Base-by-base conservation (phyloP, 2,797 vertebrate species). In the Sebastes taczanowskii region DNA sequence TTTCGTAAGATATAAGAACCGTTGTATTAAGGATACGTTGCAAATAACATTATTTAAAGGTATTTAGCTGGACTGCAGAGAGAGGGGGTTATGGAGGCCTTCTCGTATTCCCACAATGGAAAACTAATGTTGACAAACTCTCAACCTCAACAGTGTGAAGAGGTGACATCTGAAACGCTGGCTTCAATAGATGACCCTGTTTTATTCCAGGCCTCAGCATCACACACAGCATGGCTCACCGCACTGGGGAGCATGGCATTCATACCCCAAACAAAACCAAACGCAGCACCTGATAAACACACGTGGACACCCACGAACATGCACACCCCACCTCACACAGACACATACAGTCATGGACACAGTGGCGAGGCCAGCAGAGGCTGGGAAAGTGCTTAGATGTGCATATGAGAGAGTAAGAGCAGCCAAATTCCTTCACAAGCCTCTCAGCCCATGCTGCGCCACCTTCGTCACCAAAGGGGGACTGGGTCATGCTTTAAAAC, bases 371-470 rank as follows among this genome's bases (percentile, higher is more conserved):
- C 85, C 71, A 65, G 80, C 71, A 71, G 67, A 89, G 80, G 81
- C 80, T 79, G 65, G 29, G 25, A 87, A 87, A 89, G 58, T 74
- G 86, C 92, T 95, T 80, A 92, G 94, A 94, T 92, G 93, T 95
- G 91, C 81, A 94, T 86, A 92, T 93, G 84, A 95, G 83, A 77
- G 80, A 76, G 83, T 78, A 67, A 88, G 81, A 81, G 55, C 78
- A 91, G 78, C 90, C 78, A 86, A 84, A 90, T 92, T 91, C 86
- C 83, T 73, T 84, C 84, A 82, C 87, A 92, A 87, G 85, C 77
- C 78, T 89, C 80, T 78, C 53, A 16, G 49, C 70, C 38, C 88
- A 82, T 3, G 78, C 89, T 86, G 86, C 30, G 87, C 84, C 83
- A 79, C 89, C 83, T 90, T 86, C 55, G 80, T 90, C 88, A 85